Conservation (phyloP, 2,888 invertebrate species). For the Caenorhabditis sp. region DNA sequence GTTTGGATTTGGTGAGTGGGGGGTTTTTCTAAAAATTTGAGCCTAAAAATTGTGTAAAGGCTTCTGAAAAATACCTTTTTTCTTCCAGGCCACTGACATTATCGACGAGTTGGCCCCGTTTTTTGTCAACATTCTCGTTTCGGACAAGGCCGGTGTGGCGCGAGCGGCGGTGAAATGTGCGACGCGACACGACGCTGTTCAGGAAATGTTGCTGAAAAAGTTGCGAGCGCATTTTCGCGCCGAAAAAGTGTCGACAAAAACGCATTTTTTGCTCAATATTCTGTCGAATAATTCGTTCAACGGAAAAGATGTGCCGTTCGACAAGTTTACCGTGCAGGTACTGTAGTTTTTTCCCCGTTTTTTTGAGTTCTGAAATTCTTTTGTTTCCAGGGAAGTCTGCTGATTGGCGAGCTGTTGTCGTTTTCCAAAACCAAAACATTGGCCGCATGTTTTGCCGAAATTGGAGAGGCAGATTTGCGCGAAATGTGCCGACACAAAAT, state of each 20-base stretch:
- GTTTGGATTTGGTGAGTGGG: constrained; percentile 38
- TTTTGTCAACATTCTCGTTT: constrained; percentile 31
- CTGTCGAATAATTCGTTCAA: constrained; percentile 46
- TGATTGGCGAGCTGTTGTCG: constrained; percentile 34
- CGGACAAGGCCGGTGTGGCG: constrained; percentile 32
- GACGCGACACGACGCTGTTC: constrained; percentile 11
- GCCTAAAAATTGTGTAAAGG: too few species aligned
- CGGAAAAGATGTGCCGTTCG: constrained; percentile 22
- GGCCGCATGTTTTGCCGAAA: constrained; percentile 20
- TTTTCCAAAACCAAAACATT: constrained; percentile 45
- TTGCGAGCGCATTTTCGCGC: constrained; percentile 37
- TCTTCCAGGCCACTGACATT: constrained; percentile 38
- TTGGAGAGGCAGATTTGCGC: constrained; percentile 21
- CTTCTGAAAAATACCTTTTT: neutral
- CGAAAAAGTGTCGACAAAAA: constrained; percentile 37
- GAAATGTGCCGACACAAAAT: constrained; percentile 43
- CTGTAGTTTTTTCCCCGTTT: neutral
- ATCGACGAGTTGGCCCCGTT: constrained; percentile 42
- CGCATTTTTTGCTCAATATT: constrained; percentile 45
- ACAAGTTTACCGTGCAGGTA: constrained; percentile 34
- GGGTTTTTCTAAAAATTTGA: too few species aligned
- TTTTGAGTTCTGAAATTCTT: neutral
- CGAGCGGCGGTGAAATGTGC: constrained; percentile 33
- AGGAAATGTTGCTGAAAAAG: constrained; percentile 38
- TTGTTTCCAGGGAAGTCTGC: constrained; percentile 30